Evolutionary conservation across 2,888 invertebrate genomes (phyloP).

Genomic region (Scotopteryx bipunctaria): DNA sequence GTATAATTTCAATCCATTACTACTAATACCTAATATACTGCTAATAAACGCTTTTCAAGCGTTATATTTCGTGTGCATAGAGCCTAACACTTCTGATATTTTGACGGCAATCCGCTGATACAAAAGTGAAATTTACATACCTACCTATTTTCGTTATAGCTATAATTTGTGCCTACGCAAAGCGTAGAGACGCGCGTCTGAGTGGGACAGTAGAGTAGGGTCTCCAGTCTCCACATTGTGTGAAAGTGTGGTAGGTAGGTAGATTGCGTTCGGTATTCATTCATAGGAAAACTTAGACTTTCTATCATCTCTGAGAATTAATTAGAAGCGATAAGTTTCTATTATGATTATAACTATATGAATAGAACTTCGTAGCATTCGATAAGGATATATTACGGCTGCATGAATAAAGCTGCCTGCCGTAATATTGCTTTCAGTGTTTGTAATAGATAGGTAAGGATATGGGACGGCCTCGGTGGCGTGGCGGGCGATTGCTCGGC

Average conservation of each 20-base stretch:
- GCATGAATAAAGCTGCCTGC: too few relatives aligned
- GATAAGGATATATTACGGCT: too few relatives aligned
- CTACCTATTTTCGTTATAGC: not conserved
- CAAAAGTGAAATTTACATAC: slow-evolving; percentile 21
- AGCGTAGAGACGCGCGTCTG: slow-evolving; percentile 1
- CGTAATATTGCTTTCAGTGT: too few relatives aligned
- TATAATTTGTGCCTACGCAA: slow-evolving; percentile 15
- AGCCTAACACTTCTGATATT: slow-evolving; percentile 40
- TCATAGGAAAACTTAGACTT: slow-evolving; percentile 12
- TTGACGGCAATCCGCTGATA: slow-evolving; percentile 18
- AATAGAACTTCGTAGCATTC: too few relatives aligned
- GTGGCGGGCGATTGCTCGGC: too few relatives aligned
- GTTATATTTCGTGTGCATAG: not conserved
- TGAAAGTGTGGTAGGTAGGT: too few relatives aligned
- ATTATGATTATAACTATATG: not conserved
- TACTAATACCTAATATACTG: not conserved
- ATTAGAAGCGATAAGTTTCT: not conserved
- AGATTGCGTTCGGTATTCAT: slow-evolving; percentile 7
- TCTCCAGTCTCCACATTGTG: slow-evolving; percentile 19
- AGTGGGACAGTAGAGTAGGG: slow-evolving; percentile 15
- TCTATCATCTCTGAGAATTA: slow-evolving; percentile 1
- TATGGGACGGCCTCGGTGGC: too few relatives aligned
- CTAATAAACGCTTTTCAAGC: not conserved
- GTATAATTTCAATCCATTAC: not conserved
- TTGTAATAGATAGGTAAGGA: too few relatives aligned